Percentiles rank a stretch among this genome's conserved stretches.
phyloP scores from a whole-genome alignment of 2,113 vertebrate species.

The Austrofundulus limnaeus region DNA sequence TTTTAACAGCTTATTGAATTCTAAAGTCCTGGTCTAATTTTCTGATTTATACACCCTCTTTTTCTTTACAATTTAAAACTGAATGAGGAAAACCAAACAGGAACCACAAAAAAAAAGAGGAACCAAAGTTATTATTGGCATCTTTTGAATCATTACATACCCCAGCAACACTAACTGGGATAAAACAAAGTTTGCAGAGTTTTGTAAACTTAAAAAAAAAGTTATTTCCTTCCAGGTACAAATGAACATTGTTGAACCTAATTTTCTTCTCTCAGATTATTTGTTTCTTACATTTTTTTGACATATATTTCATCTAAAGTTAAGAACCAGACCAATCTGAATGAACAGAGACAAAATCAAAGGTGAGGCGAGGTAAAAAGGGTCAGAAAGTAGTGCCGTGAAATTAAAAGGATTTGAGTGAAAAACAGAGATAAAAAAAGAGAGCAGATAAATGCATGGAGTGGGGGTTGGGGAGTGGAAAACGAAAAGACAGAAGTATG shows the following conservation, averaged over 20 bases:
- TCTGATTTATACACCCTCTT: too few species aligned
- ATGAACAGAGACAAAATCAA: slow-evolving; percentile 5
- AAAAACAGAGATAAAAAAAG: not conserved
- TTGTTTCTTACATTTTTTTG: not conserved
- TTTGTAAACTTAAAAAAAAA: not conserved
- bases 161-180: not conserved
- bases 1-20: too few species aligned
- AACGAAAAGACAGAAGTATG: slow-evolving; percentile 7
- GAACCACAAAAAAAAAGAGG: not conserved
- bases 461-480: not conserved
- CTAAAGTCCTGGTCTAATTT: too few species aligned
- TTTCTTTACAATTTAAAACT: too few species aligned
- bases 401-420: not conserved
- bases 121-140: not conserved
- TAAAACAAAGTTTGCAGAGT: not conserved
- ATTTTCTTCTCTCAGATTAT: not conserved
- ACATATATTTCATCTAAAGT: not conserved
- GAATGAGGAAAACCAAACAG: not conserved
- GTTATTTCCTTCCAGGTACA: not conserved
- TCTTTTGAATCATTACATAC: not conserved
- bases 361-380: not conserved
- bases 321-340: not conserved
- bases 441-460: slow-evolving; percentile 9
- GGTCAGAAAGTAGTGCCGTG: not conserved
- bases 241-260: not conserved